phyloP scores from a whole-genome alignment of 2,113 vertebrate genomes.

The Hemicordylus capensis region DNA sequence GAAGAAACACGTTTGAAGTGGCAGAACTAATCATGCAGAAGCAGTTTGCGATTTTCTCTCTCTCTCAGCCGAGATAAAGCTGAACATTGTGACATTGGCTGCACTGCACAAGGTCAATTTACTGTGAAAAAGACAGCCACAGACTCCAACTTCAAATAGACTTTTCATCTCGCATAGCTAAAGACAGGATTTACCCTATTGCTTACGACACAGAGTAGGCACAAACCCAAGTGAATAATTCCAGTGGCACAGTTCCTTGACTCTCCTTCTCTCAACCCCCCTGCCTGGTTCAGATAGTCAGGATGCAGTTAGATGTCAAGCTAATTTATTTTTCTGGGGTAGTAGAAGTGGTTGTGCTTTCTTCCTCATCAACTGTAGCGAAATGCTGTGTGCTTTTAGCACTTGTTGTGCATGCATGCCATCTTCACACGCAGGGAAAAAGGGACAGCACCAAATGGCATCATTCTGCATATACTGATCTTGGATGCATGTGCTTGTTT shows the following conservation, averaged over 20 bases:
- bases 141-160: conserved; percentile 81
- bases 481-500: rapidly evolving
- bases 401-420: neutral
- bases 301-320: conserved; percentile 54
- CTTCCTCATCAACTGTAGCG: conserved; percentile 12
- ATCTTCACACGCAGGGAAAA: neutral
- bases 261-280: neutral
- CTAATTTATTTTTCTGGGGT: conserved; percentile 30
- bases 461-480: neutral
- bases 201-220: conserved; percentile 51
- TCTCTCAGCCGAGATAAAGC: conserved; percentile 80
- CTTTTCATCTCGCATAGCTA: conserved; percentile 71
- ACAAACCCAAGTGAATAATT: conserved; percentile 68
- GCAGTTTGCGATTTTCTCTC: conserved; percentile 81
- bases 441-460: conserved; percentile 48
- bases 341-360: conserved; percentile 35
- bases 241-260: conserved; percentile 46
- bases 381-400: neutral
- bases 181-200: conserved; percentile 71
- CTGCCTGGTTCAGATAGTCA: conserved; percentile 57
- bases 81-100: conserved; percentile 82
- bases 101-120: conserved; percentile 81
- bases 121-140: conserved; percentile 81
- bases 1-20: conserved; percentile 85
- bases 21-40: conserved; percentile 87